These are phyloP conservation scores for Dolichoris vasculosae DNA, from an alignment of 1,140 invertebrate genomes.

Conservation along the genomic window DNA sequence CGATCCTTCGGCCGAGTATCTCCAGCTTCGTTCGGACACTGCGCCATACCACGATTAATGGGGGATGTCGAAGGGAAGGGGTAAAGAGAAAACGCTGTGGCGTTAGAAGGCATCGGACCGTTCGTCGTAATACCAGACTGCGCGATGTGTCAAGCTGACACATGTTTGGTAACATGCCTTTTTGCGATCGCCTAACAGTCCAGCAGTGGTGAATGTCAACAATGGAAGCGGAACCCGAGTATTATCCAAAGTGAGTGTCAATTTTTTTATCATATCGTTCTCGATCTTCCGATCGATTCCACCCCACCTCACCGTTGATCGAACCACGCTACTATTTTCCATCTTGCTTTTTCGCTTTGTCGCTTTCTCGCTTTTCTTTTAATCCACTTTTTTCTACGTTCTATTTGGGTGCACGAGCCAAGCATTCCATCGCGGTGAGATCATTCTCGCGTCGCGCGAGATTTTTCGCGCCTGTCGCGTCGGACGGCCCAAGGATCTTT, in stretches of 20 bases:
- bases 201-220: constrained; percentile 32
- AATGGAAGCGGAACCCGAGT: constrained; percentile 36
- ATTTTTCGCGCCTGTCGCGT: neutral
- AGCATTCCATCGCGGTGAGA: neutral
- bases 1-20: neutral
- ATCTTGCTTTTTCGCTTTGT: too few species aligned
- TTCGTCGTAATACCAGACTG: neutral
- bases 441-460: neutral
- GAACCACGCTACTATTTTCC: too few species aligned
- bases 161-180: constrained; percentile 56
- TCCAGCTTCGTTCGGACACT: neutral
- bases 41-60: neutral
- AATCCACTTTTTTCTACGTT: neutral
- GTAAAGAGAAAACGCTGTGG: constrained; percentile 2
- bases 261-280: neutral
- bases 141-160: constrained; percentile 63
- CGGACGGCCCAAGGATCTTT: neutral
- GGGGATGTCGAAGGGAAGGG: neutral
- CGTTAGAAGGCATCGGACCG: neutral
- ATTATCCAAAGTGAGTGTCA: constrained; percentile 49
- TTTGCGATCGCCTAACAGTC: constrained; percentile 42
- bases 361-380: neutral
- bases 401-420: neutral
- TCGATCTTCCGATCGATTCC: neutral
- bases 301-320: neutral